Conservation (phyloP, 2,113 vertebrate genomes). For the Plotosus lineatus region DNA sequence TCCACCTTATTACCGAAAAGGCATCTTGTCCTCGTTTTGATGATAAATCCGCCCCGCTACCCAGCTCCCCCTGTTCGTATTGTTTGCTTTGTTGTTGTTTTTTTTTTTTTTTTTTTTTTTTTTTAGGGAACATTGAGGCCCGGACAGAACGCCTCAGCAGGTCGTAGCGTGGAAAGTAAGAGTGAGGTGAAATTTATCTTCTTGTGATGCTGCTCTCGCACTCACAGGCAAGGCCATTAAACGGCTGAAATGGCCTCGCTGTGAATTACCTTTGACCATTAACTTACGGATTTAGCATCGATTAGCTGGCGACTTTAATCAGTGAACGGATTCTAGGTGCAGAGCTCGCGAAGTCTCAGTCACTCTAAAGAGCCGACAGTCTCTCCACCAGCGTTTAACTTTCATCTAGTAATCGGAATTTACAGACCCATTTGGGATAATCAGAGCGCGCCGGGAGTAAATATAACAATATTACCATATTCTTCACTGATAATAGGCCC, state of each 20-base stretch:
- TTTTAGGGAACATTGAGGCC: neutral
- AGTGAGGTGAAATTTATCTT: slow-evolving; percentile 12
- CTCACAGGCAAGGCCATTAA: slow-evolving; percentile 28
- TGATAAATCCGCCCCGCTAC: neutral
- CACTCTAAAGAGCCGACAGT: neutral
- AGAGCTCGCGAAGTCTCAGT: slow-evolving; percentile 6
- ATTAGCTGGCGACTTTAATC: slow-evolving; percentile 41
- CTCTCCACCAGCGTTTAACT: slow-evolving; percentile 12
- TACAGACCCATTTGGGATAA: slow-evolving; percentile 28
- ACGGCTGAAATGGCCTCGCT: slow-evolving; percentile 9
- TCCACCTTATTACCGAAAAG: slow-evolving; percentile 46
- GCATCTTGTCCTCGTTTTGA: slow-evolving; percentile 29
- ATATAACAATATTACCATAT: slow-evolving; percentile 33
- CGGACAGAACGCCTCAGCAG: neutral
- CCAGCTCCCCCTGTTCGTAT: no score
- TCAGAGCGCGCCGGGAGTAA: slow-evolving; percentile 18
- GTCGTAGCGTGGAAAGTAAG: slow-evolving; percentile 3
- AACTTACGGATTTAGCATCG: slow-evolving; percentile 34
- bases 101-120: neutral
- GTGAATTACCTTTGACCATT: slow-evolving; percentile 31
- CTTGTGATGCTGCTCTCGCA: neutral
- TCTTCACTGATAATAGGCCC: slow-evolving; percentile 40
- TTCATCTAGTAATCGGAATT: slow-evolving; percentile 24
- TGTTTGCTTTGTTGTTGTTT: no score
- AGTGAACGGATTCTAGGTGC: neutral